Evolutionary conservation across 2,113 vertebrate genomes (phyloP).

Genomic region (Electrona antarctica): DNA sequence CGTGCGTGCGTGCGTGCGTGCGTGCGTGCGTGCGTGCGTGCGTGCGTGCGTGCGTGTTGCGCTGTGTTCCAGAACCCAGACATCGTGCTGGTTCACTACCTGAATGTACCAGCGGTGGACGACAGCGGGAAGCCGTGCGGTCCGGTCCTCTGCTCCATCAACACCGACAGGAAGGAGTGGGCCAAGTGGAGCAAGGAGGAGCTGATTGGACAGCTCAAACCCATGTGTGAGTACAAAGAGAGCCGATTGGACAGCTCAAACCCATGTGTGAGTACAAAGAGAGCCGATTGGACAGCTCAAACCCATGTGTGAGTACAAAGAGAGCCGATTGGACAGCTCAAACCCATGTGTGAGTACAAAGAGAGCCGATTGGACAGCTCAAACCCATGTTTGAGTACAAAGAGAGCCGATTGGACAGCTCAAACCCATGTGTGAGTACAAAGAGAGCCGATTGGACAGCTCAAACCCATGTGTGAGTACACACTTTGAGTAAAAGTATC

Average conservation of each 20-base stretch:
- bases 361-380: too few relatives aligned
- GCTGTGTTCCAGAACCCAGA: conserved; percentile 90
- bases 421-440: too few relatives aligned
- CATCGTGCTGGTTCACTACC: conserved; percentile 98
- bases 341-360: too few relatives aligned
- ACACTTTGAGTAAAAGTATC: too few relatives aligned
- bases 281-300: conserved; percentile 98
- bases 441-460: too few relatives aligned
- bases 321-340: too few relatives aligned
- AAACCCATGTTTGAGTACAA: too few relatives aligned
- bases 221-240: conserved; percentile 93
- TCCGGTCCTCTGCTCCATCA: conserved; percentile 97
- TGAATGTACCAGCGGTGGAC: conserved; percentile 98
- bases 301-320: conserved; percentile 99
- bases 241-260: conserved; percentile 97
- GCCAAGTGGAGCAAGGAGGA: conserved; percentile 99
- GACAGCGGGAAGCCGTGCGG: conserved; percentile 97
- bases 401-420: too few relatives aligned
- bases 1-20: conserved; percentile 2
- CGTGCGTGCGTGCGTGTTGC: not conserved
- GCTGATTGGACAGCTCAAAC: conserved; percentile 96
- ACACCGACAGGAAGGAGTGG: conserved; percentile 99
- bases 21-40: not conserved
- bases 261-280: conserved; percentile 92
- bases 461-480: too few relatives aligned